phyloP scores from a whole-genome alignment of 2,113 vertebrate species.

The Camelus bactrianus region DNA sequence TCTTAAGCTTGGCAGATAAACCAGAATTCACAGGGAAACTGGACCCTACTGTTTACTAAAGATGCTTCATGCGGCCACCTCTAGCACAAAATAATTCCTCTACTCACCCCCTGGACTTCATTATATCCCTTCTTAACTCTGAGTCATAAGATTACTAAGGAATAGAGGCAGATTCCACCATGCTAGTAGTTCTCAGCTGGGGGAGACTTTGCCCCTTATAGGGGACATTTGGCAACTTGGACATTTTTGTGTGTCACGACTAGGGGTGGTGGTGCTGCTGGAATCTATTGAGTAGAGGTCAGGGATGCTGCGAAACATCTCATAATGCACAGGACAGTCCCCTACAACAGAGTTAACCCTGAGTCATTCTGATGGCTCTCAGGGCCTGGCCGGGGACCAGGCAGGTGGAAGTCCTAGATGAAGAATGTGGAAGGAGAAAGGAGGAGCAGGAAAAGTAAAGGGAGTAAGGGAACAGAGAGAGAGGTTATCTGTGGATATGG shows the following conservation, averaged over 20 bases:
- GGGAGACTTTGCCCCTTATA: background rate
- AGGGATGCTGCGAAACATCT: background rate
- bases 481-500: background rate
- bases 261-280: background rate
- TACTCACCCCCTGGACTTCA: background rate
- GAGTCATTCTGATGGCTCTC: background rate
- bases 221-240: background rate
- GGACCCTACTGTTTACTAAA: background rate
- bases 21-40: background rate
- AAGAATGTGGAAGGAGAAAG: background rate
- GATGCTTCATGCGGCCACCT: background rate
- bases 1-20: background rate
- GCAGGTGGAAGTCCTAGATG: background rate
- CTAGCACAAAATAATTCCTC: background rate
- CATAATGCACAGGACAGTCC: fast-evolving
- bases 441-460: background rate
- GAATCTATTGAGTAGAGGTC: background rate
- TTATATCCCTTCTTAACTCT: background rate
- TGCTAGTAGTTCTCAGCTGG: background rate
- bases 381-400: too few species aligned
- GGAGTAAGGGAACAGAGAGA: background rate
- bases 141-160: background rate
- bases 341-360: background rate
- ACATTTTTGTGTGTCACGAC: background rate
- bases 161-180: background rate